These are phyloP conservation scores for Noctua janthina DNA, from an alignment of 2,888 invertebrate genomes.

Conservation along the genomic window DNA sequence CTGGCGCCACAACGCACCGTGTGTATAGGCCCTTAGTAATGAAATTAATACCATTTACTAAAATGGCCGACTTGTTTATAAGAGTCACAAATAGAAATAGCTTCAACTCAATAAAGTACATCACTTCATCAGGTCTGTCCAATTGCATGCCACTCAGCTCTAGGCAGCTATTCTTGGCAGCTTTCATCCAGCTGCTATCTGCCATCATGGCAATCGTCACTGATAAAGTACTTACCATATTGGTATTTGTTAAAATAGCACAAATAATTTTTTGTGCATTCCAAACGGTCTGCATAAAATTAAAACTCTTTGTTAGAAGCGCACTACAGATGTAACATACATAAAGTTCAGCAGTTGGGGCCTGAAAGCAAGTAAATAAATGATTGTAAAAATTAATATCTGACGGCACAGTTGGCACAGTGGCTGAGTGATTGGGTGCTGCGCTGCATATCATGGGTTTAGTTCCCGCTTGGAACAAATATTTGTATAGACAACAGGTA, in stretches of 20 bases:
- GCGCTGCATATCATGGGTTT: too few relatives aligned
- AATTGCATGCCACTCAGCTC: not conserved
- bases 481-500: too few relatives aligned
- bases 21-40: too few relatives aligned
- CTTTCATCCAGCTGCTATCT: not conserved
- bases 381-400: not conserved
- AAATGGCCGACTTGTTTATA: too few relatives aligned
- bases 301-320: constrained; percentile 30
- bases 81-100: too few relatives aligned
- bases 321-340: constrained; percentile 34
- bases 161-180: not conserved
- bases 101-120: not conserved
- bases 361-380: constrained; percentile 28
- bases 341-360: constrained; percentile 27
- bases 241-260: not conserved
- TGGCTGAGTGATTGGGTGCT: too few relatives aligned
- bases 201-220: not conserved
- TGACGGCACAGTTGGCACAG: too few relatives aligned
- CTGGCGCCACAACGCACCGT: too few relatives aligned
- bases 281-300: constrained; percentile 32
- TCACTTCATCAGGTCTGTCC: not conserved
- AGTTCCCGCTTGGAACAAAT: too few relatives aligned
- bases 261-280: constrained; percentile 30
- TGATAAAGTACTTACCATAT: constrained; percentile 20
- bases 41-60: too few relatives aligned